Base-by-base conservation (phyloP, 2,113 vertebrate genomes). In the Alosa alosa region DNA sequence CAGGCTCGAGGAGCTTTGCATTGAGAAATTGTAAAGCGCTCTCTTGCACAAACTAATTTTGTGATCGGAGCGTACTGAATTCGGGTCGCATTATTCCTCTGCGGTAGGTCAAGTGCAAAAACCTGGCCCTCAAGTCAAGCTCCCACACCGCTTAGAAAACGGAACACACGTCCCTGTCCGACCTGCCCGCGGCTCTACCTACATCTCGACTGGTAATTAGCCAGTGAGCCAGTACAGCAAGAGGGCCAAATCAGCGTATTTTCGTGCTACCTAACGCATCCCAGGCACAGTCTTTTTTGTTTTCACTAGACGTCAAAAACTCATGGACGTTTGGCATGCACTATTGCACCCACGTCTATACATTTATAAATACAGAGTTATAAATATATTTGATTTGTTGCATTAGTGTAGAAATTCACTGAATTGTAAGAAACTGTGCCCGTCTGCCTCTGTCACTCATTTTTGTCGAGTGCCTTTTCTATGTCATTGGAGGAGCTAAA, bases 71-170 rank as follows among this genome's bases (percentile, higher is more conserved):
- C 94, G 91, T 92, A 92, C 83, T 89, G 94, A 91, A 94, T 94
- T 95, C 92, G 93, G 93, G 91, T 94, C 94, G 93, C 91, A 83
- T 87, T 92, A 94, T 90, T 94, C 94, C 94, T 92, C 94, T 95
- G 95, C 93, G 94, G 95, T 95, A 96, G 95, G 95, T 96, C 96
- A 96, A 96, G 96, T 95, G 93, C 94, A 92, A 91, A 93, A 93
- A 94, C 92, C 93, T 91, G 93, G 92, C 90, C 90, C 91, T 94
- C 89, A 90, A 86, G 81, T 82, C 39, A 22, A 46, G 72, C 86
- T 84, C 78, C 84, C 86, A 85, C 68, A 82, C 85, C 84, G 84
- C 64, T 83, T 82, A 81, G 9, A 78, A 78, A 78, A 64, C 60
- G n/a, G 22, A 64, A 78, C 25, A 75, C 31, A 39, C 25, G 31